phyloP scores from a whole-genome alignment of 1,140 invertebrate genomes.

The Drosophila pseudoananassae region DNA sequence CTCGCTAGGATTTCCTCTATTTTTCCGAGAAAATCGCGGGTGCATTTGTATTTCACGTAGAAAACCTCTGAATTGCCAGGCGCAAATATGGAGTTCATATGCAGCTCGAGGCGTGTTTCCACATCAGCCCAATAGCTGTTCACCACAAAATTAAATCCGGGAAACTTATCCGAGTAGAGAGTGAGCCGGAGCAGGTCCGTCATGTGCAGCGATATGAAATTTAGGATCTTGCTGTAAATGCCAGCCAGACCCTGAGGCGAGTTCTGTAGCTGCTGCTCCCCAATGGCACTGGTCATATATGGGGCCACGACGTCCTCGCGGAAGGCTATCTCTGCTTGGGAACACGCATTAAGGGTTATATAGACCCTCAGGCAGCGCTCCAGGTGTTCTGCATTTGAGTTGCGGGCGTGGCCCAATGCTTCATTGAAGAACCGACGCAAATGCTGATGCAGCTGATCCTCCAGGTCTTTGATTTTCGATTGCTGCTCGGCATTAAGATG shows the following conservation, averaged over 20 bases:
- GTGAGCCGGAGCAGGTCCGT: constrained; percentile 87
- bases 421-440: constrained; percentile 87
- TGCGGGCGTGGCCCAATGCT: constrained; percentile 85
- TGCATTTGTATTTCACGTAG: constrained; percentile 92
- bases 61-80: constrained; percentile 96
- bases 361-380: constrained; percentile 88
- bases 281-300: constrained; percentile 90
- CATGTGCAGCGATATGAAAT: constrained; percentile 89
- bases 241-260: constrained; percentile 90
- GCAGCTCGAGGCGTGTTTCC: constrained; percentile 90
- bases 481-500: constrained; percentile 85
- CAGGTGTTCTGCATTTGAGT: constrained; percentile 84
- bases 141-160: constrained; percentile 93
- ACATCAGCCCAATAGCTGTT: constrained; percentile 96
- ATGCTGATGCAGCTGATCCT: constrained; percentile 85
- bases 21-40: constrained; percentile 90
- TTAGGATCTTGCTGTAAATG: constrained; percentile 90
- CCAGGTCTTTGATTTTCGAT: constrained; percentile 85
- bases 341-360: constrained; percentile 88
- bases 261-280: constrained; percentile 89
- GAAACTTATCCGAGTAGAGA: constrained; percentile 87
- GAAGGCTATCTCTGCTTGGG: constrained; percentile 89
- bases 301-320: constrained; percentile 89
- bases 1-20: constrained; percentile 89
- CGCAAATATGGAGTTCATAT: constrained; percentile 93